Conservation (phyloP, 2,888 invertebrate species). For the Morinoia aosen region DNA sequence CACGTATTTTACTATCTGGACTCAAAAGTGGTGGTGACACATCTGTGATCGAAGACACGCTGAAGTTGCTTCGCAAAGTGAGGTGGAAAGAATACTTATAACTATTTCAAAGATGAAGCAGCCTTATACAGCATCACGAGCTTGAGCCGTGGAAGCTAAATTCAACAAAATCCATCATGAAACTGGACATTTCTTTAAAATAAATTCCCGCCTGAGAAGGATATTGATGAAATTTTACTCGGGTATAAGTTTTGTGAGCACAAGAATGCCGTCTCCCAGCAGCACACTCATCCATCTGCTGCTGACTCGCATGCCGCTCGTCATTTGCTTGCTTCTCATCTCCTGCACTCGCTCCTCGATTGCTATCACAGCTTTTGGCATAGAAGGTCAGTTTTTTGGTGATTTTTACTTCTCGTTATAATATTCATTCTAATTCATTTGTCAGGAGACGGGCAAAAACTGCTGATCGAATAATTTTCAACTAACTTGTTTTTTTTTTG, state of each 20-base stretch:
- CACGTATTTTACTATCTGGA: neutral
- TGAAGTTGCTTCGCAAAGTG: neutral
- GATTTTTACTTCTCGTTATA: neutral
- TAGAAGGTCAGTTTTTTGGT: neutral
- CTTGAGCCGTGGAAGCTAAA: neutral
- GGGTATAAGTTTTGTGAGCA: neutral
- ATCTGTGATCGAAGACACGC: neutral
- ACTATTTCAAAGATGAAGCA: neutral
- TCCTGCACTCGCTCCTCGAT: neutral
- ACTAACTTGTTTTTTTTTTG: neutral
- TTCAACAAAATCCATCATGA: neutral
- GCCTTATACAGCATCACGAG: neutral
- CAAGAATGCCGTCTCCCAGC: neutral
- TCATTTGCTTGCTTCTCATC: neutral
- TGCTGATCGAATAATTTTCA: neutral
- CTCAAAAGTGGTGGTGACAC: neutral
- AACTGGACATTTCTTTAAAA: neutral
- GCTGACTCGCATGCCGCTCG: neutral
- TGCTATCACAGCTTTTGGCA: conserved; percentile 9
- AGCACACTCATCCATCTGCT: neutral
- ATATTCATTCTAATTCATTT: neutral
- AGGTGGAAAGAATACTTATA: neutral
- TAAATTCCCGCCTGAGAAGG: neutral
- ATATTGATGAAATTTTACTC: neutral
- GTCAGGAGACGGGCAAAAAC: neutral